Conservation (phyloP, 1,140 invertebrate genomes). For the Lepidurus packardi region DNA sequence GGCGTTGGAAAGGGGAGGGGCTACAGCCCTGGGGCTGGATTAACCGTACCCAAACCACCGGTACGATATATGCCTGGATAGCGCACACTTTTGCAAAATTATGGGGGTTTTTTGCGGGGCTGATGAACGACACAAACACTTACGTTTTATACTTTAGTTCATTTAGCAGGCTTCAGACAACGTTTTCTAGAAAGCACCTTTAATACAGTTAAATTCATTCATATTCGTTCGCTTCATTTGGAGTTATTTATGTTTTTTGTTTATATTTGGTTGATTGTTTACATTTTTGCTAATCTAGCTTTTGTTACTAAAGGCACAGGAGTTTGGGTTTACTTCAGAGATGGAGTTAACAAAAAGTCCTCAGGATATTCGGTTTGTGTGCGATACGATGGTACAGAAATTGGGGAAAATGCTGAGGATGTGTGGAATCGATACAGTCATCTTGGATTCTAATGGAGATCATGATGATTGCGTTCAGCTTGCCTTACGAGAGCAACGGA, state of each 20-base stretch:
- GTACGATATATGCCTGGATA: constrained; percentile 4
- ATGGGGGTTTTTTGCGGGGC: background rate
- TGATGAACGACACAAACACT: background rate
- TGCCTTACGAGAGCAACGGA: constrained; percentile 50
- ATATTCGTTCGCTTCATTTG: too few species aligned
- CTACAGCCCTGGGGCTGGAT: background rate
- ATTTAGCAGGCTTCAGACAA: background rate
- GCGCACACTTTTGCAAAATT: background rate
- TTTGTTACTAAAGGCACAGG: background rate
- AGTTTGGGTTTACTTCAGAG: background rate
- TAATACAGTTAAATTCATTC: too few species aligned
- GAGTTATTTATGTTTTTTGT: too few species aligned
- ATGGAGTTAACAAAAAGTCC: background rate
- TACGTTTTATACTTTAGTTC: background rate
- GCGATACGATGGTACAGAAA: constrained; percentile 47
- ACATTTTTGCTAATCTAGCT: background rate
- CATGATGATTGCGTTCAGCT: constrained; percentile 50
- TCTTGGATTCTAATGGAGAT: constrained; percentile 48
- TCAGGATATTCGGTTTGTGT: constrained; percentile 40
- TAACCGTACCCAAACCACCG: background rate
- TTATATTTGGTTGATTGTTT: too few species aligned
- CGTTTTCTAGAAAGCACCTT: background rate
- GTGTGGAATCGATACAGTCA: constrained; percentile 59
- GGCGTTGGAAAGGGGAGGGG: background rate
- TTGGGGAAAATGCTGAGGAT: constrained; percentile 56